Base-by-base conservation (phyloP, 2,113 vertebrate genomes). In the Galeopterus variegatus region DNA sequence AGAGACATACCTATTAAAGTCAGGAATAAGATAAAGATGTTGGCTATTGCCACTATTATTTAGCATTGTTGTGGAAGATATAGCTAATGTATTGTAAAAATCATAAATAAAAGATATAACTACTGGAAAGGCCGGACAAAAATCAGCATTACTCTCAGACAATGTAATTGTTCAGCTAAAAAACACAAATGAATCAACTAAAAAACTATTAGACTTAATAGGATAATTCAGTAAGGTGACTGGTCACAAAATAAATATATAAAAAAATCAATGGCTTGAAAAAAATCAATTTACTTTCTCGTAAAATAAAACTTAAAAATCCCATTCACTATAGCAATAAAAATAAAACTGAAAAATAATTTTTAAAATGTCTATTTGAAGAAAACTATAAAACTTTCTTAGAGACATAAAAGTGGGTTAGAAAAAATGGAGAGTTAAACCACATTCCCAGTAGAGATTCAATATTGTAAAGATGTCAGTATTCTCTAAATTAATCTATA, bases 401-500 rank as follows among this genome's bases (percentile, higher is more conserved):
- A 88, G 76, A 95, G 95, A 72, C 83, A 48, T 60, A 52, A 60
- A 92, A 83, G 36, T 83, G 65, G 86, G 14, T 13, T 95, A 80
- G 75, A 98, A 88, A 75, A 96, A 92, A 93, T 93, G 52, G 58
- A 92, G 69, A 95, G 87, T 75, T 95, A 81, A 93, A 72, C 19
- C n/a, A 33, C 45, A 95, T 88, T 70, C 67, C 54, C 62, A 83
- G 48, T 64, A 95, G 83, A 91, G 94, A 94, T 76, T 90, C 80
- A 84, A 65, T 97, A 96, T 90, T 96, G 65, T 92, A 95, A 95
- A 97, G 58, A 92, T 76, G 94, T 90, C 97, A 90, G 18, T 97
- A 90, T 41, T 95, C n/a, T 87, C 41, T 92, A 93, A 96, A 97
- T 97, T 94, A 95, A 92, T 97, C 92, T 95, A 92, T 96, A 96